Conservation (phyloP, 2,797 vertebrate genomes). For the Myotis planiceps region DNA sequence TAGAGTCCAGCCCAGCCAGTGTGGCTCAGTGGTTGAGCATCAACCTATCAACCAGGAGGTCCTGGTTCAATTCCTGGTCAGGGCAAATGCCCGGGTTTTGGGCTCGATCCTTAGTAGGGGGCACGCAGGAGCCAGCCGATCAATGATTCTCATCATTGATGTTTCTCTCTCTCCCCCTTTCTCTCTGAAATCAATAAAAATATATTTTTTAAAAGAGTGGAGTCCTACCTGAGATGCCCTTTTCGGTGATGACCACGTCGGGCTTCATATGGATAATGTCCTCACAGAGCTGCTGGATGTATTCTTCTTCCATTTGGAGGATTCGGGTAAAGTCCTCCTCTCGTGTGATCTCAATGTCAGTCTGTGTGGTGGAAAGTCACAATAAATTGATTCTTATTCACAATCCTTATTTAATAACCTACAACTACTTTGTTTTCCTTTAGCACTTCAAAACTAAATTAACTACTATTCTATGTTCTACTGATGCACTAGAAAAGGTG, state of each 20-base stretch:
- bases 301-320: conserved; percentile 98
- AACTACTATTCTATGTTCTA: neutral
- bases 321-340: conserved; percentile 97
- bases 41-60: too few relatives aligned
- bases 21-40: too few relatives aligned
- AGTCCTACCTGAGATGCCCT: conserved; percentile 94
- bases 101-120: too few relatives aligned
- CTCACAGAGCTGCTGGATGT: conserved; percentile 96
- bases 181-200: too few relatives aligned
- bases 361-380: conserved; percentile 83
- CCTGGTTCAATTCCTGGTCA: too few relatives aligned
- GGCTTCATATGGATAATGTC: conserved; percentile 95
- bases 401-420: neutral
- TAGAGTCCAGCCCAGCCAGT: too few relatives aligned
- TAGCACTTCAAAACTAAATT: neutral
- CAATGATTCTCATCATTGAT: too few relatives aligned
- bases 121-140: too few relatives aligned
- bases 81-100: too few relatives aligned
- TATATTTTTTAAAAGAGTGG: too few relatives aligned
- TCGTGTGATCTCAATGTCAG: conserved; percentile 97
- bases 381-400: neutral
- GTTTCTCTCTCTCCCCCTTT: too few relatives aligned
- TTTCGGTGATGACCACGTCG: conserved; percentile 96
- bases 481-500: neutral
- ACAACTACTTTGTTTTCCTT: neutral